Conservation (phyloP, 2,888 invertebrate genomes). For the Lypha dubia region DNA sequence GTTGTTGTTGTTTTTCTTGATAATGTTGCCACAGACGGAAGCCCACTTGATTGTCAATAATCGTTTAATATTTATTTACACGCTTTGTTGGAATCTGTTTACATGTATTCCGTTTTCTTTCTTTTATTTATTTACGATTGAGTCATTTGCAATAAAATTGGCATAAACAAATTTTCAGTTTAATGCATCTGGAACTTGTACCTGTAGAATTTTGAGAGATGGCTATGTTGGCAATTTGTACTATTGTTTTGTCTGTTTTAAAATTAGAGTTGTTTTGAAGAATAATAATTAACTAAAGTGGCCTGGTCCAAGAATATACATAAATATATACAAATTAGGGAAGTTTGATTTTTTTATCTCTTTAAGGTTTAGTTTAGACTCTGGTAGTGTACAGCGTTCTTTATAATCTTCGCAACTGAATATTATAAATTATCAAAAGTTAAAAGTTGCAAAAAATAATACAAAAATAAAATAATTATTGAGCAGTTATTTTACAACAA, state of each 20-base stretch:
- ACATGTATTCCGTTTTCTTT: neutral
- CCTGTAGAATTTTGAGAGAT: neutral
- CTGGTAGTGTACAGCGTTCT: too few relatives aligned
- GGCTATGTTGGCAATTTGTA: neutral
- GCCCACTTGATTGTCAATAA: conserved; percentile 69
- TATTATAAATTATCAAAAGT: too few relatives aligned
- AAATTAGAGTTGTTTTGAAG: too few relatives aligned
- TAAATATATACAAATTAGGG: too few relatives aligned
- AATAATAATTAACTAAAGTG: too few relatives aligned
- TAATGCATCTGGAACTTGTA: conserved; percentile 38
- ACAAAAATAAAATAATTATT: too few relatives aligned
- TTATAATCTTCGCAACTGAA: too few relatives aligned
- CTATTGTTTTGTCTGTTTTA: neutral
- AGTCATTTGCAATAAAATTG: conserved; percentile 61
- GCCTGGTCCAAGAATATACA: too few relatives aligned
- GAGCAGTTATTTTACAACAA: too few relatives aligned
- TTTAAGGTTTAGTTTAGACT: too few relatives aligned
- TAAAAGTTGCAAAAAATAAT: too few relatives aligned
- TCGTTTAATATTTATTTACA: conserved; percentile 69
- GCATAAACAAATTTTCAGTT: conserved; percentile 53
- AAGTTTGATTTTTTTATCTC: too few relatives aligned
- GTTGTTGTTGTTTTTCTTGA: neutral
- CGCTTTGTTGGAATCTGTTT: conserved; percentile 28
- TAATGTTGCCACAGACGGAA: conserved; percentile 48
- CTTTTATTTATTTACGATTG: conserved; percentile 52